phyloP scores from a whole-genome alignment of 2,113 vertebrate genomes.

The Etia nguti region DNA sequence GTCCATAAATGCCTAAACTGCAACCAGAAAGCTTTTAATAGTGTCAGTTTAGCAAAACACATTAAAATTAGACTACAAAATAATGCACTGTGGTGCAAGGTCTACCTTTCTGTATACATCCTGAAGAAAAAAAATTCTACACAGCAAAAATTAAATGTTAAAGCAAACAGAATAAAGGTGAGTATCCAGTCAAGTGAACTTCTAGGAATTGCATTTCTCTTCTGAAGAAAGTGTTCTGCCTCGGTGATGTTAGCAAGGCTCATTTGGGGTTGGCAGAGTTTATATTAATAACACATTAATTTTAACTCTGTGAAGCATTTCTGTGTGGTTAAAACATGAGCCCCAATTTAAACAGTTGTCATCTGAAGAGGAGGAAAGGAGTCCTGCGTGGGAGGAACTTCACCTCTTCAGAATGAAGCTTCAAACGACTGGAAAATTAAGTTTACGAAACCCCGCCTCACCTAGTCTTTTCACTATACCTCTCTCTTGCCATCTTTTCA shows the following conservation, averaged over 20 bases:
- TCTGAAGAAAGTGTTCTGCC: neutral
- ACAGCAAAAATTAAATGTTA: neutral
- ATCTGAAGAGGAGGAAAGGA: constrained; percentile 11
- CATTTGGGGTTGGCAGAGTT: neutral
- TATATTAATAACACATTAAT: neutral
- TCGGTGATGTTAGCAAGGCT: neutral
- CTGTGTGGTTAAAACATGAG: constrained; percentile 22
- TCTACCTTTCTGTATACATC: neutral
- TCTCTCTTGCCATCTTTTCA: neutral
- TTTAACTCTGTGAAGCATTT: neutral
- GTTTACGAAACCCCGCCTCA: neutral
- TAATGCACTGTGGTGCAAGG: neutral
- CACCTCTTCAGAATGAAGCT: neutral
- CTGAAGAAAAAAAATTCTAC: neutral
- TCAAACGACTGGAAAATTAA: constrained; percentile 8
- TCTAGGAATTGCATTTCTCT: neutral
- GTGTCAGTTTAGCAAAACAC: neutral
- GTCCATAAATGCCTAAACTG: neutral
- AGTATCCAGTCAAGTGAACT: neutral
- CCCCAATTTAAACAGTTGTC: constrained; percentile 23
- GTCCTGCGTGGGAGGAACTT: constrained; percentile 15
- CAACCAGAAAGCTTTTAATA: neutral
- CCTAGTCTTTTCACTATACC: neutral
- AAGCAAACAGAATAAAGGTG: neutral
- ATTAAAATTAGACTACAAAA: neutral